phyloP scores from a whole-genome alignment of 2,888 invertebrate species.

The Andrena flavipes region DNA sequence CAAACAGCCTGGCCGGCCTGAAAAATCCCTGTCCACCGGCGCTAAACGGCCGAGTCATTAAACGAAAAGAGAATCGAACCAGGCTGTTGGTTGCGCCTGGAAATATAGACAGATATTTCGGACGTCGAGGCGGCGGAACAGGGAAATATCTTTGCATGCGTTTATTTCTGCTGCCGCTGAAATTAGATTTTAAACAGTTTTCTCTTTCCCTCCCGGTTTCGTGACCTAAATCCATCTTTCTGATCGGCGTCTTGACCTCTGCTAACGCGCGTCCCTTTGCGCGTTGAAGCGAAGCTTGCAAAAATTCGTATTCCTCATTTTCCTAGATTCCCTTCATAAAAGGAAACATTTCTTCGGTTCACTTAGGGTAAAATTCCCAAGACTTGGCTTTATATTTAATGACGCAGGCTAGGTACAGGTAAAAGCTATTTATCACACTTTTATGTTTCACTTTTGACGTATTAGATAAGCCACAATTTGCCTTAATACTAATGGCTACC shows the following conservation, averaged over 20 bases:
- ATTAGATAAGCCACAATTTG: too few relatives aligned
- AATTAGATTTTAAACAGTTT: constrained; percentile 37
- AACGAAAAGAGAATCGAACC: background rate
- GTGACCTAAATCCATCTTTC: constrained; percentile 30
- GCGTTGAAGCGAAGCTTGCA: background rate
- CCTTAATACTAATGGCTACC: too few relatives aligned
- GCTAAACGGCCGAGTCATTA: too few relatives aligned
- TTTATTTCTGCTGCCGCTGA: constrained; percentile 33
- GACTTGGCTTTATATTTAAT: too few relatives aligned
- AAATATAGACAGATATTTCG: background rate
- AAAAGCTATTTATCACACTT: too few relatives aligned
- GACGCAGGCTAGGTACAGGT: too few relatives aligned
- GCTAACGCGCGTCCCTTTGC: constrained; percentile 1
- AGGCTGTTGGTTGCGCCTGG: background rate
- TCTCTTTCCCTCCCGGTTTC: constrained; percentile 17
- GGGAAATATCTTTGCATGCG: constrained; percentile 11
- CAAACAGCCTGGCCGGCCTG: background rate
- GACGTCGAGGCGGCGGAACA: background rate
- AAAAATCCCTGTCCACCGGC: background rate
- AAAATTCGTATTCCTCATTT: too few relatives aligned
- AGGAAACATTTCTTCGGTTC: too few relatives aligned
- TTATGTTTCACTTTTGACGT: too few relatives aligned
- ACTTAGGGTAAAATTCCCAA: too few relatives aligned
- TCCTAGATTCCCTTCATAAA: too few relatives aligned
- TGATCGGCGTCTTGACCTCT: constrained; percentile 38